Conservation (phyloP, 2,888 invertebrate genomes). For the Oxystoma pomonae region DNA sequence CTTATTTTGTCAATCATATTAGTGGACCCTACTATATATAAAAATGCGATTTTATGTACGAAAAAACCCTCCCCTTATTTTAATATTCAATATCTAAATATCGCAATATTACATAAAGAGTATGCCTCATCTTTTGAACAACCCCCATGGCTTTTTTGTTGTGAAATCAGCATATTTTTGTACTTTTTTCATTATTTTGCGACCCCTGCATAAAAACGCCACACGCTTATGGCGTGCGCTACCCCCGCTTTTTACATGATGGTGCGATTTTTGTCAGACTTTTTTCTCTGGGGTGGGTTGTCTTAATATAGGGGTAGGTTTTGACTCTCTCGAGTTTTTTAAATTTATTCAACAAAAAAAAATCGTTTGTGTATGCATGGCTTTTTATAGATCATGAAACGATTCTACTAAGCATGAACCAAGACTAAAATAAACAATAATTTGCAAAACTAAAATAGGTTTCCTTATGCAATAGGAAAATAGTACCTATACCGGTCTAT, state of each 20-base stretch:
- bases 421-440: no score
- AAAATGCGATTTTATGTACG: background rate
- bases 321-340: no score
- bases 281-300: background rate
- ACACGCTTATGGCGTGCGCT: background rate
- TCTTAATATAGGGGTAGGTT: no score
- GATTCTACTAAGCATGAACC: no score
- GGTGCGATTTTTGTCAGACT: background rate
- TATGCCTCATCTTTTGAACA: background rate
- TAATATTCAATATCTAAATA: background rate
- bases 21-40: no score
- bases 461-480: no score
- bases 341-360: no score
- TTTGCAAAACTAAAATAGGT: no score
- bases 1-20: no score
- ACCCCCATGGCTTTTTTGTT: background rate
- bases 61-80: background rate
- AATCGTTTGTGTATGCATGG: no score
- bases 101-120: background rate
- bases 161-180: background rate
- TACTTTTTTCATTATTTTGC: background rate
- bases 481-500: no score
- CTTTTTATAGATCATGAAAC: no score
- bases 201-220: background rate
- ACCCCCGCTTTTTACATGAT: background rate